Evolutionary conservation across 2,888 invertebrate species (phyloP).

Genomic region (Nomada flava): DNA sequence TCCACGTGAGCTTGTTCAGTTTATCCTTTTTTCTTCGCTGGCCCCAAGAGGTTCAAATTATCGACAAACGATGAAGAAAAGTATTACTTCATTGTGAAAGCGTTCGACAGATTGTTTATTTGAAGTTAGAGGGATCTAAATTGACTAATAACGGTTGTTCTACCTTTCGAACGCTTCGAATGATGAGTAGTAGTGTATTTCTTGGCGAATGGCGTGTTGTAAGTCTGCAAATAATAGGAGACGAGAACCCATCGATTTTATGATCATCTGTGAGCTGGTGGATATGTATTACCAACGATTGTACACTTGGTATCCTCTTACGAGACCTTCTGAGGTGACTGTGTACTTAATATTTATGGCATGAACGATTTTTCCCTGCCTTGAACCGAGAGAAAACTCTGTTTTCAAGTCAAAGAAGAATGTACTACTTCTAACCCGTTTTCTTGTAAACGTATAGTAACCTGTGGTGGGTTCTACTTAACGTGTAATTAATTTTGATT

Average conservation of each 20-base stretch:
- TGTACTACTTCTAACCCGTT: no score
- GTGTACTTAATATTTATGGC: no score
- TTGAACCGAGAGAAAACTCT: no score
- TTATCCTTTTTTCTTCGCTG: background rate
- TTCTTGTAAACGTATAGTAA: no score
- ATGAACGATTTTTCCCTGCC: no score
- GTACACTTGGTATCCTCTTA: background rate
- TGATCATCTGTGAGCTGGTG: background rate
- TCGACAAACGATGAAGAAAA: no score
- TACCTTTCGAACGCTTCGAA: constrained; percentile 1
- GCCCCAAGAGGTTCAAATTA: no score
- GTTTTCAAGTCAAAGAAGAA: no score
- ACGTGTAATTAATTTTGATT: no score
- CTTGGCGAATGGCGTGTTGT: constrained; percentile 3
- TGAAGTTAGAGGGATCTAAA: background rate
- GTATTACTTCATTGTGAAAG: background rate
- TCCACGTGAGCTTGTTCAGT: background rate
- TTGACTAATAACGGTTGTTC: constrained; percentile 4
- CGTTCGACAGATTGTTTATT: no score
- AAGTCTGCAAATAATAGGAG: constrained; percentile 27
- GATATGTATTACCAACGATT: background rate
- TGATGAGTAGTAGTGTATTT: constrained; percentile 3
- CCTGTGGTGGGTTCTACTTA: no score
- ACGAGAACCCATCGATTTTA: background rate
- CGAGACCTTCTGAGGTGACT: no score